Evolutionary conservation across 2,888 invertebrate genomes (phyloP), one percentile per base, ranked within the genome.

Genomic region (Dorcus parallelipipedus): DNA sequence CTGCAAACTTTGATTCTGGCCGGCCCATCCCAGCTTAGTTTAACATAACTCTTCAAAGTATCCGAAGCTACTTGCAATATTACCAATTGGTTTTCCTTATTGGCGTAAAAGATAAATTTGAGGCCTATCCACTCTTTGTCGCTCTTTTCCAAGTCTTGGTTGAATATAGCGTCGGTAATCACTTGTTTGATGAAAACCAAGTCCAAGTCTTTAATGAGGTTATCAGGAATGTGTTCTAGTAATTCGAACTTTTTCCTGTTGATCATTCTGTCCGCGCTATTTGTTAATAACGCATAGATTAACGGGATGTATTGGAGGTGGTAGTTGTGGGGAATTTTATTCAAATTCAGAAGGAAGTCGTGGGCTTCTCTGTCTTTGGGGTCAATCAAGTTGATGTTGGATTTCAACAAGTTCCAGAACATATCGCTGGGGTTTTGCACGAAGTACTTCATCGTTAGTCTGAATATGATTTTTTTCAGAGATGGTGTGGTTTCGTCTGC

Each of bases 61-160:
- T 1, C 51, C n/a, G 50, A 56, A 45, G 38, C 39, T 20, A 38
- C 42, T n/a, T 33, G 38, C 26, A 51, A 56, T 23, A 51, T 17
- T 10, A 9, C 10, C 14, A 17, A 20, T 2, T 33, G 43, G 38
- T 43, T 43, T 9, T 17, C 14, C 9, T 38, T 42, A n/a, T 10
- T 41, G 0, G 39, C 38, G 10, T 45, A 26, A 42, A 56, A 56
- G 47, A 51, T 43, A n/a, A 42, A 56, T 10, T 51, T 43, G 42
- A 49, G 50, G 14, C 43, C 17, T 9, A 56, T 17, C 42, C 23
- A 43, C 20, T 51, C 3, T 4, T 38, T 2, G 14, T n/a, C 7
- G 10, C 2, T 7, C 42, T 6, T 42, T 5, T 42, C 17, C 42
- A 14, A 42, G 3, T 33, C 3, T 33, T 54, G 9, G 9, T 33